Base-by-base conservation (phyloP, 2,113 vertebrate species). In the Amblyornis subalaris region DNA sequence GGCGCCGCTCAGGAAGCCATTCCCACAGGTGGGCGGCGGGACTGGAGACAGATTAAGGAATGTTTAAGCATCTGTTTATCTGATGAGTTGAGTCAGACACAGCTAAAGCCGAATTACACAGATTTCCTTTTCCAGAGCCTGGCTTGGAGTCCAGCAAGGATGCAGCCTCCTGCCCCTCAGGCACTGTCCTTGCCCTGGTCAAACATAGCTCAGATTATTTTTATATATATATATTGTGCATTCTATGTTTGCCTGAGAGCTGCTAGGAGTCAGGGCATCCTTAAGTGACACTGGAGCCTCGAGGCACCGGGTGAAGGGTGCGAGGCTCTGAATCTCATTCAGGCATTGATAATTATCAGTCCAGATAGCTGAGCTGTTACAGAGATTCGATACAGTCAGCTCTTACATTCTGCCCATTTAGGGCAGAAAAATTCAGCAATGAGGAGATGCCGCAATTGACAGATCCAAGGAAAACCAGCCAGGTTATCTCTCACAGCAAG, bases 351-450 rank as follows among this genome's bases (percentile, higher is more conserved):
- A 96, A 95, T 88, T 75, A 33, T 51, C 58, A 62, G 62, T 19
- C 20, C 33, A 85, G 96, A 91, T 70, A 88, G 66, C 85, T 85
- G 57, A 94, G 71, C 69, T 35, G 4, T 95, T 89, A 84, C 19
- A 0, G 71, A 55, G 89, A 69, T 61, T 61, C 40, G 25, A 84
- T 60, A 72, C 40, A 89, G 61, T n/a, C 81, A 76, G 91, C 25
- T 54, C 51, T 73, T 33, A 44, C 81, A 87, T 82, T 40, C 35
- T 89, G 84, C 29, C 94, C 91, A 40, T 95, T 78, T 95, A 96
- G 94, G 94, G 94, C 35, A 96, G 91, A 96, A 95, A 76, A 94
- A 93, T 92, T 50, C 91, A 79, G 81, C 69, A 33, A 17, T 5
- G 67, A 69, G 57, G 80, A 85, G 76, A 92, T 82, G 89, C 26